Conservation (phyloP, 1,140 invertebrate genomes). For the Neuroterus valhalla region DNA sequence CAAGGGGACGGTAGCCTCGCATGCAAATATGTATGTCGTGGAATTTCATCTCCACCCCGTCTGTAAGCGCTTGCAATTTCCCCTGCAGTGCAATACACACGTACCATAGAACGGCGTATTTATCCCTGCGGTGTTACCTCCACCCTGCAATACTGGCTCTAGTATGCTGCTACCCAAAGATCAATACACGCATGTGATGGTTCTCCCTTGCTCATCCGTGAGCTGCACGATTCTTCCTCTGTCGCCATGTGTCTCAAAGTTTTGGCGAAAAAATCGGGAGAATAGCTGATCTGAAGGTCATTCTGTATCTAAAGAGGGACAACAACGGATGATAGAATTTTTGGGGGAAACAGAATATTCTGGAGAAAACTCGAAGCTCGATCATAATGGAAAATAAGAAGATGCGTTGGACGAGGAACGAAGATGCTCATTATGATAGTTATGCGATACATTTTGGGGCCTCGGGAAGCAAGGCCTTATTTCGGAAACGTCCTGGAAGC, state of each 20-base stretch:
- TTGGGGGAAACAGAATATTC: too few relatives aligned
- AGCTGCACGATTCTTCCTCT: slow-evolving; percentile 42
- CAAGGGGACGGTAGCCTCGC: slow-evolving; percentile 34
- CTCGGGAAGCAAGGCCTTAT: too few relatives aligned
- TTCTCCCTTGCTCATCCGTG: background rate
- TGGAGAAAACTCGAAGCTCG: too few relatives aligned
- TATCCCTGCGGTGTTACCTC: slow-evolving; percentile 27
- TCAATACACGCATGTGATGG: slow-evolving; percentile 55
- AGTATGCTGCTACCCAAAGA: slow-evolving; percentile 44
- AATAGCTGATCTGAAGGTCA: background rate
- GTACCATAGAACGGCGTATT: slow-evolving; percentile 17
- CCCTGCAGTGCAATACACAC: slow-evolving; percentile 30
- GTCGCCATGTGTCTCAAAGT: slow-evolving; percentile 13
- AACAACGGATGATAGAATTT: too few relatives aligned
- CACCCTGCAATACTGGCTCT: background rate
- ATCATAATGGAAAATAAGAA: too few relatives aligned
- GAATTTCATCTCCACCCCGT: slow-evolving; percentile 50
- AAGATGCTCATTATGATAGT: too few relatives aligned
- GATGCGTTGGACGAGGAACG: too few relatives aligned
- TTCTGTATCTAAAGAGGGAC: too few relatives aligned
- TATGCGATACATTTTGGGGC: too few relatives aligned
- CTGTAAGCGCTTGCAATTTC: slow-evolving; percentile 39
- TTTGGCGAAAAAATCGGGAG: background rate
- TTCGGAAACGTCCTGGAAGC: too few relatives aligned
- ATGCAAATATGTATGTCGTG: slow-evolving; percentile 56